phyloP scores from a whole-genome alignment of 2,113 vertebrate species.

The Tragelaphus imberbis region DNA sequence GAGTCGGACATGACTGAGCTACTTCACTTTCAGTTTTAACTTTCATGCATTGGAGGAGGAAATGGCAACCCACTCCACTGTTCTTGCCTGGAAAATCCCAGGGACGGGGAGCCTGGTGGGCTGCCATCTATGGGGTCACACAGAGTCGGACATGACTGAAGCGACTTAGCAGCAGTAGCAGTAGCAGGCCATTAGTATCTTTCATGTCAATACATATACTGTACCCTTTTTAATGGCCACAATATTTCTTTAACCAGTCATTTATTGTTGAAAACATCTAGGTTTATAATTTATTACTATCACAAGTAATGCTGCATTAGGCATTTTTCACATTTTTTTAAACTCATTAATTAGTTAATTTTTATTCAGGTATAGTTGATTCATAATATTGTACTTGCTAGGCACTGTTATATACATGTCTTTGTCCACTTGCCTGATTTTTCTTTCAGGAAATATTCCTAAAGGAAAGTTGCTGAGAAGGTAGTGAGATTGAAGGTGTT shows the following conservation, averaged over 20 bases:
- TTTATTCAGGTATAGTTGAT: not conserved
- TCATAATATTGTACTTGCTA: not conserved
- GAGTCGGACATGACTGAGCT: too few species aligned
- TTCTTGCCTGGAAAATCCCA: too few species aligned
- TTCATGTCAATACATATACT: not conserved
- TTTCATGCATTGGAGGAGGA: too few species aligned
- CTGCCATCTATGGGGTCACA: too few species aligned
- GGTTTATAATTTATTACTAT: slow-evolving; percentile 7
- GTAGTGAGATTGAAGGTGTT: not conserved
- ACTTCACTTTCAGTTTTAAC: too few species aligned
- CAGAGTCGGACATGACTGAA: too few species aligned
- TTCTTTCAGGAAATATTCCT: not conserved
- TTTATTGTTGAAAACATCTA: not conserved
- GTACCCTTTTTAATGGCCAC: not conserved
- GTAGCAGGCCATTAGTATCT: not conserved
- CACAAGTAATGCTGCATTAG: not conserved
- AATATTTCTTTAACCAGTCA: not conserved
- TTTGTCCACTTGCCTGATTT: not conserved
- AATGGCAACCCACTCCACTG: too few species aligned
- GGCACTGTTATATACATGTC: not conserved
- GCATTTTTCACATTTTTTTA: not conserved
- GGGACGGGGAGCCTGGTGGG: too few species aligned
- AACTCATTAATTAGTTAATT: not conserved
- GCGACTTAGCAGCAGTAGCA: too few species aligned
- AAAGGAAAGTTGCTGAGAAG: not conserved